Evolutionary conservation across 2,797 vertebrate species (phyloP), one percentile per base, ranked within the genome.

Genomic region (Muscicapa comitata): DNA sequence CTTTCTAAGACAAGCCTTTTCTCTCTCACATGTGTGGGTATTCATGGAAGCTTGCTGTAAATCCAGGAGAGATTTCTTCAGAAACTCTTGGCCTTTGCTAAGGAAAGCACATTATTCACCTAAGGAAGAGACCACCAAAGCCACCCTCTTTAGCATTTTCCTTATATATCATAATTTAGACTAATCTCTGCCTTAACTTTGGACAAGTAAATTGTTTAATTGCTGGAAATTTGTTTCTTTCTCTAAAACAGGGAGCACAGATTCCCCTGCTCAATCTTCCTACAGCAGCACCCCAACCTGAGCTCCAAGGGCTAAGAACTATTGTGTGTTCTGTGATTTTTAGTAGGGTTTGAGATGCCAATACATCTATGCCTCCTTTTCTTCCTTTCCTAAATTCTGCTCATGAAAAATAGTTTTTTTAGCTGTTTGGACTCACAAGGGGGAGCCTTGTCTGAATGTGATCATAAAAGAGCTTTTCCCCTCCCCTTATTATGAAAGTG

Each of bases 1-100:
- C 82, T 88, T 92, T 67, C 72, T 88, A 88, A 96, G 58, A 59
- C 73, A 78, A 88, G 48, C 42, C 43, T 88, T 92, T 94, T 71
- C 55, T 93, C 37, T 72, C 84, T 93, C 38, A 65, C 26, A 23
- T 87, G 59, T 73, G 43, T 70, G 63, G 51, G 21, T 88, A 70
- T 76, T 87, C 76, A 59, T 86, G 81, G 70, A 88, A 86, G 40
- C 33, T 20, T 5, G 8, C 26, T 68, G 76, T 73, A 88, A 96
- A 88, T 90, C 58, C 82, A 86, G 47, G 25, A 54, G 25, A 16
- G 13, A 70, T 94, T 95, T 86, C 81, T 38, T 65, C 11, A 77
- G 61, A 86, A 86, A 31, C 23, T 66, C 33, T 13, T 7, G 10
- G 58, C 7, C 28, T 67, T 85, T 87, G 57, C 57, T 40, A 38